phyloP scores from a whole-genome alignment of 92 coral and sea anemone species.

The Paramuricea clavata region DNA sequence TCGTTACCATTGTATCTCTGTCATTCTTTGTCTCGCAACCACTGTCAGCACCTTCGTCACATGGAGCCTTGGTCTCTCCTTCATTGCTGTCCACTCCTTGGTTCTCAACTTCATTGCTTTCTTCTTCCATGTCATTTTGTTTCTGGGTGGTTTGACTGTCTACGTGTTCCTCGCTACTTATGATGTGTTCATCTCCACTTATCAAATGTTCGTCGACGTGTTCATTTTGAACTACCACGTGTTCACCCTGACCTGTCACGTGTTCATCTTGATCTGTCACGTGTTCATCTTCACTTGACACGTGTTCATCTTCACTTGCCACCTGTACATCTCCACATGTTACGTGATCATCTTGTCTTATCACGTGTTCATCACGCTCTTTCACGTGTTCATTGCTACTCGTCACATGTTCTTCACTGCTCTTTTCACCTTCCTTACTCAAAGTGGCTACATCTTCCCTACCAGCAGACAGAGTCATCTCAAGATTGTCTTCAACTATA shows the following conservation, averaged over 20 bases:
- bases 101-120: neutral
- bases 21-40: constrained; percentile 17
- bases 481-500: neutral
- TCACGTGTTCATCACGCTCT: neutral
- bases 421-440: neutral
- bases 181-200: neutral
- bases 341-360: neutral
- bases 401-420: constrained; percentile 19
- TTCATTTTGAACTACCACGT: constrained; percentile 5
- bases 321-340: no score
- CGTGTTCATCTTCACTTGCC: neutral
- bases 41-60: neutral
- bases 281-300: neutral
- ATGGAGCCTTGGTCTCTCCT: constrained; percentile 5
- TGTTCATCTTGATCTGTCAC: neutral
- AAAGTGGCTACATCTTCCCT: neutral
- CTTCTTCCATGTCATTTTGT: neutral
- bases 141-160: neutral
- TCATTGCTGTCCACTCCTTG: constrained; percentile 36
- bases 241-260: neutral
- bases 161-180: neutral
- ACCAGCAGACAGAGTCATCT: neutral
- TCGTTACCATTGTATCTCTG: constrained; percentile 2
- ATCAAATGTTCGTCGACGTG: neutral
- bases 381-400: constrained; percentile 3